Conservation (phyloP, 2,797 vertebrate species). For the Apodemus agrarius region DNA sequence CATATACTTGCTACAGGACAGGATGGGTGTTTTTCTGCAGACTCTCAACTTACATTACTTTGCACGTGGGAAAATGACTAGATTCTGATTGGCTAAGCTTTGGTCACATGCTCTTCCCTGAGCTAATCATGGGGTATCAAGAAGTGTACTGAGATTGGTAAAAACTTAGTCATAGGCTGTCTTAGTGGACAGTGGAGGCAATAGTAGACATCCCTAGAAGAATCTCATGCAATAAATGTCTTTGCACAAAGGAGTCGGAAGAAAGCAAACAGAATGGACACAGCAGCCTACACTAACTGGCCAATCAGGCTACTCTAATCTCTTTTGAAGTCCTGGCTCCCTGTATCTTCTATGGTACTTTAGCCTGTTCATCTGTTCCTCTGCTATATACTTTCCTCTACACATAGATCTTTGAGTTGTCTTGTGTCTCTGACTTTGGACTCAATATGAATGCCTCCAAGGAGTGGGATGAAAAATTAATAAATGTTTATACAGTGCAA, state of each 20-base stretch:
- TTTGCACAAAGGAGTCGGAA: not conserved
- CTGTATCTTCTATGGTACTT: not conserved
- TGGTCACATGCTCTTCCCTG: not conserved
- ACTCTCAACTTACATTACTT: not conserved
- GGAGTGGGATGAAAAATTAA: slow-evolving; percentile 12
- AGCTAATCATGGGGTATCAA: not conserved
- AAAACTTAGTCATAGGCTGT: not conserved
- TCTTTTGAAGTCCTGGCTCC: not conserved
- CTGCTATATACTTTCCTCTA: not conserved
- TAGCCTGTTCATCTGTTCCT: not conserved
- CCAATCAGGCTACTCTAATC: not conserved
- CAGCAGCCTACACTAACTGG: not conserved
- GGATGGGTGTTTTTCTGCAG: slow-evolving; percentile 34
- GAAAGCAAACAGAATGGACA: not conserved
- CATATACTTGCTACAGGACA: not conserved
- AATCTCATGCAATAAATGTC: not conserved
- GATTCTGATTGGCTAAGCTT: not conserved
- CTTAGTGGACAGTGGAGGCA: not conserved
- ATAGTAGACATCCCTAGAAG: not conserved
- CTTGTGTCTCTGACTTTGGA: not conserved
- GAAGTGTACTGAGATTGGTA: not conserved
- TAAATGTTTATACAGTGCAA: not conserved
- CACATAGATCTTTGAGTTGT: not conserved
- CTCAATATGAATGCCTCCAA: not conserved
- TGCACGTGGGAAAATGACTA: not conserved